Evolutionary conservation across 2,113 vertebrate genomes (phyloP).

Genomic region (Coryphaenoides rupestris): DNA sequence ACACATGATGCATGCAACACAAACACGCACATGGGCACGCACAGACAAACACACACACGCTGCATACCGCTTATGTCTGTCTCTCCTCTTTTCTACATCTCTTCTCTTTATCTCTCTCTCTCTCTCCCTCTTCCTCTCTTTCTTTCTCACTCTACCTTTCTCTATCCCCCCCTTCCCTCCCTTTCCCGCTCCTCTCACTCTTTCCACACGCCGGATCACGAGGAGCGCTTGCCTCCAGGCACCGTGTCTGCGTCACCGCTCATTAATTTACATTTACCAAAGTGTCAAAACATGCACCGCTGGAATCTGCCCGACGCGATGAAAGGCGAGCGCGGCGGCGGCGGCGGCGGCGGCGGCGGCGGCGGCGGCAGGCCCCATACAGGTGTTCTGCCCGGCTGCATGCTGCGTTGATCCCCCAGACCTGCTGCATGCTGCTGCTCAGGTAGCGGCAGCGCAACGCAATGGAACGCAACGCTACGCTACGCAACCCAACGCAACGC

Average conservation of each 20-base stretch:
- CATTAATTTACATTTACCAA: conserved; percentile 76
- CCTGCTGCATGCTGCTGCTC: conserved; percentile 36
- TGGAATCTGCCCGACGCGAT: conserved; percentile 64
- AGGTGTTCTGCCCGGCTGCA: conserved; percentile 58
- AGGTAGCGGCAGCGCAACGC: no score
- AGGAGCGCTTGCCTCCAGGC: conserved; percentile 55
- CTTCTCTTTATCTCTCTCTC: not conserved
- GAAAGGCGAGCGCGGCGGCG: conserved; percentile 56
- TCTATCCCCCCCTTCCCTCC: not conserved
- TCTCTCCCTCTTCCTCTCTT: not conserved
- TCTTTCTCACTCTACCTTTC: not conserved
- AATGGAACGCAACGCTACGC: no score
- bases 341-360: conserved; percentile 49
- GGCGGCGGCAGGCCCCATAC: conserved; percentile 48
- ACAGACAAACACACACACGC: no score
- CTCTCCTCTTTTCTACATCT: no score
- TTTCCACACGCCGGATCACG: conserved; percentile 56
- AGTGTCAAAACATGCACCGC: conserved; percentile 74
- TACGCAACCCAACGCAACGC: no score
- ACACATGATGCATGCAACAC: not conserved
- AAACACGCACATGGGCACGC: conserved; percentile 5
- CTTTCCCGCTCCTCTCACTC: conserved; percentile 8
- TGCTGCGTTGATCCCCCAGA: conserved; percentile 42
- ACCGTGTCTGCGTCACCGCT: conserved; percentile 69
- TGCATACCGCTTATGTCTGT: no score